Base-by-base conservation (phyloP, 2,888 invertebrate species). In the Aspidiotus destructor region DNA sequence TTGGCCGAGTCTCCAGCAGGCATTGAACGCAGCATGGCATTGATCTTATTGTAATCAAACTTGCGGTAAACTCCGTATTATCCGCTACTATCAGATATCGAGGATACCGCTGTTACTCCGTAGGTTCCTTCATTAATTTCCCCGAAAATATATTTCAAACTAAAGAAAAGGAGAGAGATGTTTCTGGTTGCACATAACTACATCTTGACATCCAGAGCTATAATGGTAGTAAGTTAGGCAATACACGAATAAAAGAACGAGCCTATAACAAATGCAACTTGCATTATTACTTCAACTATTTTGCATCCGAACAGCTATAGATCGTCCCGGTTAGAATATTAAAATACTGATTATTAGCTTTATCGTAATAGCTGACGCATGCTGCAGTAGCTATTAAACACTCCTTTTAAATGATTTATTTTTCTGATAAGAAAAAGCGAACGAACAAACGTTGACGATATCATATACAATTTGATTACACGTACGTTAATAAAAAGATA, bases 371-470 rank as follows among this genome's bases (percentile, higher is more conserved):
- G 42, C 9, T 7, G 61, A 61, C 8, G 58, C 10, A 28, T 8
- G 28, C 28, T 17, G 28, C 16, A 58, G 28, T 10, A 58, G 28
- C 15, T n/a, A 42, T 61, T 40, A 58, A 65, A 40, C 65, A 65
- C 65, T 65, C 65, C 65, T 65, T 41, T 57, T 44, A 40, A 28
- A 65, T 65, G 65, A 65, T 65, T 65, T 65, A 65, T 65, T 65
- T 55, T 10, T 54, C 54, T 44, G 57, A 28, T 41, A 60, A 58
- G 58, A 58, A 40, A 58, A 28, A 10, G 58, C 13, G 40, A 13
- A 57, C 13, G 40, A 13, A 57, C 48, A 58, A 58, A 65, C 52
- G 65, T 58, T 58, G 65, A 65, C 58, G 58, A 58, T 58, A 58
- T 58, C 16, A 40, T 65, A 65, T 55, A 54, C 65, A 58, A 65